A percentile compares a stretch with the other conserved stretches of the same genome.
phyloP scores from a whole-genome alignment of 2,113 vertebrate species.

The Prionailurus bengalensis region DNA sequence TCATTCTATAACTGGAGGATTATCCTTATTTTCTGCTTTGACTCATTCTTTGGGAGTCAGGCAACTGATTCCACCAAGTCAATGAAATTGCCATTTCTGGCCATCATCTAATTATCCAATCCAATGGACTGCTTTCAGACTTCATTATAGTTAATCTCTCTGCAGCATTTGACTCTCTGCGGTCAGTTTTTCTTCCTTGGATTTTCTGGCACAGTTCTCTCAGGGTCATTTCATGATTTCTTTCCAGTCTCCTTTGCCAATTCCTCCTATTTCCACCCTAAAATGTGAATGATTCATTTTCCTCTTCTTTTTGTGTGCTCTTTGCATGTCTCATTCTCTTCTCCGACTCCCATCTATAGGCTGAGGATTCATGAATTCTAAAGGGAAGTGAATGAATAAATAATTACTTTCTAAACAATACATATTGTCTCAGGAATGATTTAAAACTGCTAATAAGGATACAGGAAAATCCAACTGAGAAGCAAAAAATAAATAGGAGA shows the following conservation, averaged over 20 bases:
- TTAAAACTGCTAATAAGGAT: background rate
- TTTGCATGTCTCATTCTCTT: background rate
- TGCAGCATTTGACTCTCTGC: background rate
- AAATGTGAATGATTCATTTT: background rate
- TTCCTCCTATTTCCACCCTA: background rate
- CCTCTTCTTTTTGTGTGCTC: background rate
- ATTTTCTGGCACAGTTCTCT: background rate
- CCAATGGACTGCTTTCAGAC: background rate
- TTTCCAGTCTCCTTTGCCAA: background rate
- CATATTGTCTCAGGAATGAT: background rate
- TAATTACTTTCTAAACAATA: conserved; percentile 25
- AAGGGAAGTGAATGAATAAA: background rate
- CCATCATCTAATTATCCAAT: background rate
- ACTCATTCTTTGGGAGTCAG: background rate
- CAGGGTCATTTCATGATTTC: background rate
- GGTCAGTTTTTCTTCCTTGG: background rate
- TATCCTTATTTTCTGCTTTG: conserved; percentile 3
- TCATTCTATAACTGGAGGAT: background rate
- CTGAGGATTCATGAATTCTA: background rate
- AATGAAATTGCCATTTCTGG: background rate
- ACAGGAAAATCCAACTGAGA: background rate
- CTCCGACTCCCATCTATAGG: background rate
- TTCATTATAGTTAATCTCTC: background rate
- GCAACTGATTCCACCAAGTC: background rate
- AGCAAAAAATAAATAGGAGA: background rate